Evolutionary conservation across 2,113 vertebrate genomes (phyloP).

Genomic region (Leuciscus idus): DNA sequence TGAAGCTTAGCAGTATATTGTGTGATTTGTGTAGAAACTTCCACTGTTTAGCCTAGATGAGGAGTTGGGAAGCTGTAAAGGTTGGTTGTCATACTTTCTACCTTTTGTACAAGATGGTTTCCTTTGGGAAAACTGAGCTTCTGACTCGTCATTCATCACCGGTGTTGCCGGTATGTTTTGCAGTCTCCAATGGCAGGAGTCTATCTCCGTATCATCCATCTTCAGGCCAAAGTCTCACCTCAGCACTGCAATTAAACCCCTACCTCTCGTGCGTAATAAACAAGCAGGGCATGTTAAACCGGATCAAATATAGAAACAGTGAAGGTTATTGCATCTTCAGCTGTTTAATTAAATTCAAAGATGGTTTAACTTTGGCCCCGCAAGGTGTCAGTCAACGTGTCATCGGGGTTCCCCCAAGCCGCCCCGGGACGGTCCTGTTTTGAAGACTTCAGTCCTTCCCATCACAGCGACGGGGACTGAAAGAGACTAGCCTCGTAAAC

Average conservation of each 20-base stretch:
- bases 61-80: neutral
- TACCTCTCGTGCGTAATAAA: constrained; percentile 36
- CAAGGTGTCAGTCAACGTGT: neutral
- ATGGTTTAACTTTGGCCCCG: neutral
- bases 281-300: constrained; percentile 30
- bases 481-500: constrained; percentile 70
- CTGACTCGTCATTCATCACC: constrained; percentile 75
- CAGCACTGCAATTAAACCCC: constrained; percentile 47
- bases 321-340: neutral
- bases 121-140: constrained; percentile 65
- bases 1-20: neutral
- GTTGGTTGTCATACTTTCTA: constrained; percentile 62
- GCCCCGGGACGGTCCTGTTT: constrained; percentile 35
- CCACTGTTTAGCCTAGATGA: constrained; percentile 5
- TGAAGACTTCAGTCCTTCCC: constrained; percentile 49
- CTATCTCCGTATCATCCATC: constrained; percentile 74
- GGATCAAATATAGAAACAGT: neutral
- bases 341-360: neutral
- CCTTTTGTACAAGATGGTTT: constrained; percentile 68
- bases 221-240: constrained; percentile 62
- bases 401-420: constrained; percentile 16
- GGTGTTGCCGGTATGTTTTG: constrained; percentile 67
- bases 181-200: constrained; percentile 66
- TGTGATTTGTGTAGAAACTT: neutral
- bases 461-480: constrained; percentile 34